A percentile compares a stretch with the other conserved stretches of the same genome.
Evolutionary conservation across 2,888 invertebrate genomes (phyloP).

Genomic region (Pilophorus perplexus): DNA sequence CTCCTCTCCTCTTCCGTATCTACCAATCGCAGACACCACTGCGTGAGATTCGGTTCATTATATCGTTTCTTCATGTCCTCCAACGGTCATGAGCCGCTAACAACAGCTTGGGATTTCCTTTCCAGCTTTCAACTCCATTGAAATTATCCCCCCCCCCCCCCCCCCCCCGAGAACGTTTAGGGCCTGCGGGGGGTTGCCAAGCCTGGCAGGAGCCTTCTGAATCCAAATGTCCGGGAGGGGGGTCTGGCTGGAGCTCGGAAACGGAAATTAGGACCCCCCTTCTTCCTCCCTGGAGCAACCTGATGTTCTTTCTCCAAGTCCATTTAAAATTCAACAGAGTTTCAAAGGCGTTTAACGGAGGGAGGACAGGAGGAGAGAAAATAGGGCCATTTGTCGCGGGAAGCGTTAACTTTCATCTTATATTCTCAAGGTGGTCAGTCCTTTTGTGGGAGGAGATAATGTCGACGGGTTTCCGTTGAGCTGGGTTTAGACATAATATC

Average conservation of each 20-base stretch:
- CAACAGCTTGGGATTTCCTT: slow-evolving; percentile 11
- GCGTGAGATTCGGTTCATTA: no score
- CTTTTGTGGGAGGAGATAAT: no score
- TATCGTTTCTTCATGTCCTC: no score
- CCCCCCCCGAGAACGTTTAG: background rate
- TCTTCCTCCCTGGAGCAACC: background rate
- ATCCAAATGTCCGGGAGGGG: slow-evolving; percentile 6
- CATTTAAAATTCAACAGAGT: slow-evolving; percentile 11
- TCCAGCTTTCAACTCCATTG: background rate
- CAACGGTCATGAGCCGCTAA: background rate
- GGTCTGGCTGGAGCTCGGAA: background rate
- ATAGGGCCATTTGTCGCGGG: slow-evolving; percentile 14
- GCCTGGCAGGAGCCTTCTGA: background rate
- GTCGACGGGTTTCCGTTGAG: no score
- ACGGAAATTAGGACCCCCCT: slow-evolving; percentile 10
- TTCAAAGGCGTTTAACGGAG: slow-evolving; percentile 9
- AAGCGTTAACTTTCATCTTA: slow-evolving; percentile 2
- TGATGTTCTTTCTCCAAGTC: slow-evolving; percentile 6
- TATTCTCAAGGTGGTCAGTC: background rate
- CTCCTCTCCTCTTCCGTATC: no score
- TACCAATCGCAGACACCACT: no score
- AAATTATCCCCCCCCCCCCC: slow-evolving; percentile 11
- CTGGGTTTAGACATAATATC: no score
- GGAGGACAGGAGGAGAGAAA: no score
- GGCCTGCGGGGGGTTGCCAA: background rate